Conservation (phyloP, 2,888 invertebrate species). For the Flexamia atlantica region DNA sequence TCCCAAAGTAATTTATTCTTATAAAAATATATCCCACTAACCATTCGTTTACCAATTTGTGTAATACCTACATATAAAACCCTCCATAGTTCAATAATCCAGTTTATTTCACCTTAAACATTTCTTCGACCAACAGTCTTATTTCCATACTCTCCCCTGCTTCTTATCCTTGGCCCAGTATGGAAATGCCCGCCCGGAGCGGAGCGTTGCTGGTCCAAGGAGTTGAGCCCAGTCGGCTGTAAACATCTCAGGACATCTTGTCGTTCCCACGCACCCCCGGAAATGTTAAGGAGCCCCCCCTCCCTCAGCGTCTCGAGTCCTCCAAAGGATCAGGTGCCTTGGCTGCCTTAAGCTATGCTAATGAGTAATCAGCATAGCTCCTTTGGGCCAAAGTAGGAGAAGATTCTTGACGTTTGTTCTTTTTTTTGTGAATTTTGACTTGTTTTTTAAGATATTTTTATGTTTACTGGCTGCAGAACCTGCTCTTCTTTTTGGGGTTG, state of each 20-base stretch:
- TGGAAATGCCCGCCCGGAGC: slow-evolving; percentile 26
- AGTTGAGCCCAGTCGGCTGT: not conserved
- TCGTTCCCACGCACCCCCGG: slow-evolving; percentile 34
- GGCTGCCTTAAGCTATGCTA: slow-evolving; percentile 38
- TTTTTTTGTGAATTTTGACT: too few relatives aligned
- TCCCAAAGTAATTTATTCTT: too few relatives aligned
- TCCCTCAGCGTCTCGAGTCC: not conserved
- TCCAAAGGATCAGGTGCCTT: slow-evolving; percentile 18
- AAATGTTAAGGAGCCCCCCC: slow-evolving; percentile 15
- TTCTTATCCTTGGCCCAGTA: not conserved
- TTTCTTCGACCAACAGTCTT: too few relatives aligned
- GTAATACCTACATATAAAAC: too few relatives aligned
- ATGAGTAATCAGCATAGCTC: slow-evolving; percentile 7
- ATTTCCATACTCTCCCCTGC: not conserved
- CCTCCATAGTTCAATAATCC: too few relatives aligned
- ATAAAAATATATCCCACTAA: too few relatives aligned
- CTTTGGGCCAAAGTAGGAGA: not conserved
- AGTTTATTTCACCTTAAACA: too few relatives aligned
- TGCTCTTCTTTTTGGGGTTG: too few relatives aligned
- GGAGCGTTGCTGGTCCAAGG: not conserved
- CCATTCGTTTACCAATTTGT: too few relatives aligned
- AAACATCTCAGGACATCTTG: slow-evolving; percentile 24
- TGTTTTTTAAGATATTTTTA: too few relatives aligned
- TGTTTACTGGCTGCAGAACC: too few relatives aligned
- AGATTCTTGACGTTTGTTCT: too few relatives aligned